A percentile compares a stretch with the other conserved stretches of the same genome.
phyloP scores from a whole-genome alignment of 2,113 vertebrate genomes.

The Panthera uncia region DNA sequence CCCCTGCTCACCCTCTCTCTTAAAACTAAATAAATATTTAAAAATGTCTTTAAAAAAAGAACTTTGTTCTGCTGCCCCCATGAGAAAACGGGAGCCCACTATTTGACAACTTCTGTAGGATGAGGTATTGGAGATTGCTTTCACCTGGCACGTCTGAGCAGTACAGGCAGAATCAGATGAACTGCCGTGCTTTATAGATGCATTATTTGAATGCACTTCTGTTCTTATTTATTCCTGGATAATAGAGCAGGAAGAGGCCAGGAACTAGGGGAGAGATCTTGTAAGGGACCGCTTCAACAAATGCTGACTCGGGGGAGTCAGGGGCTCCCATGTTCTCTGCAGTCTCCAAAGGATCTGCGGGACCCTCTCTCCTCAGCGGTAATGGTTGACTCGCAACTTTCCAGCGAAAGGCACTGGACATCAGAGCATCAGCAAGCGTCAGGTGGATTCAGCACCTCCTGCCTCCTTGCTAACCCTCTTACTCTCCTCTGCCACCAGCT shows the following conservation, averaged over 20 bases:
- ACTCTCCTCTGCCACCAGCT: slow-evolving; percentile 36
- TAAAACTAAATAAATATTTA: too few relatives aligned
- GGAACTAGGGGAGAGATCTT: background rate
- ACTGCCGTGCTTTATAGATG: background rate
- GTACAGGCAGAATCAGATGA: background rate
- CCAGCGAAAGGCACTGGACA: background rate
- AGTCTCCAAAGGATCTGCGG: background rate
- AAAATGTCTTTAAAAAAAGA: background rate
- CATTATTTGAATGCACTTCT: background rate
- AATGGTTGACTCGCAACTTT: background rate
- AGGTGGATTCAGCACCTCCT: background rate
- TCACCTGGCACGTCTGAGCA: background rate
- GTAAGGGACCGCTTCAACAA: background rate
- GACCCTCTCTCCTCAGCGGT: background rate
- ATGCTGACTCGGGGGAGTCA: background rate
- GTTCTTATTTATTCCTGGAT: background rate
- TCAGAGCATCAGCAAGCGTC: background rate
- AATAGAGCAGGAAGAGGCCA: background rate
- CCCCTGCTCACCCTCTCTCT: too few relatives aligned
- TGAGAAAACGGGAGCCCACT: background rate
- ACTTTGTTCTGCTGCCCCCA: background rate
- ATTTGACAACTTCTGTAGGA: background rate
- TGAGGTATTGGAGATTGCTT: background rate
- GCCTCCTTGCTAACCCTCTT: background rate
- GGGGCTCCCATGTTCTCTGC: background rate